A percentile compares a stretch with the other conserved stretches of the same genome.
Evolutionary conservation across 2,888 invertebrate species (phyloP).

Genomic region (Tetanocera ferruginea): DNA sequence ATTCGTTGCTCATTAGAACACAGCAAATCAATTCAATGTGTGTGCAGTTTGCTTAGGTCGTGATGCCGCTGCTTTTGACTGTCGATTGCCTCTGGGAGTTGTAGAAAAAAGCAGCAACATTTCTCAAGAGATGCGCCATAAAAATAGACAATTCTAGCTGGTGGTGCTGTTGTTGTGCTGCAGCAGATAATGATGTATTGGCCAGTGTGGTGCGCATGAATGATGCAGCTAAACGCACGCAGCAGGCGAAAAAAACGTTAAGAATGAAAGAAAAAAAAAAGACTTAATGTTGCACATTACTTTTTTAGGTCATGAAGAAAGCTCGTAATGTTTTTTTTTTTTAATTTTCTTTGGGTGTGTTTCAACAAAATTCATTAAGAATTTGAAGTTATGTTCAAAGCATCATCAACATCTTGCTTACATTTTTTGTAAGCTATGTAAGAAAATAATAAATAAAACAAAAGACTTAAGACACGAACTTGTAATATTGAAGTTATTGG

Average conservation of each 20-base stretch:
- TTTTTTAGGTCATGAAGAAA: slow-evolving; percentile 19
- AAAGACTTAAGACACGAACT: background rate
- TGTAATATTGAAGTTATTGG: background rate
- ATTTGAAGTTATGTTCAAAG: background rate
- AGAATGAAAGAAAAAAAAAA: background rate
- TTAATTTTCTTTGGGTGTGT: background rate
- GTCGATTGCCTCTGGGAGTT: too few relatives aligned
- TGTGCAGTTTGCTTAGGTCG: background rate
- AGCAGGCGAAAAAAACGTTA: background rate
- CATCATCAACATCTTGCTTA: too few relatives aligned
- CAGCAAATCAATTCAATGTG: too few relatives aligned
- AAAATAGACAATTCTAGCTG: background rate
- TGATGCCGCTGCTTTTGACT: background rate
- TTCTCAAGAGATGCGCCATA: too few relatives aligned
- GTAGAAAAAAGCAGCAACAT: too few relatives aligned
- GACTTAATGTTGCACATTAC: background rate
- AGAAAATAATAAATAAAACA: background rate
- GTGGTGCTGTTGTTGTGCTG: background rate
- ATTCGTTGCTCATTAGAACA: too few relatives aligned
- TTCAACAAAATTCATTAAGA: background rate
- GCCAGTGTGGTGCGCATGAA: background rate
- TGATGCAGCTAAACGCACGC: background rate
- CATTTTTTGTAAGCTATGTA: too few relatives aligned
- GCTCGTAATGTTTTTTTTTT: background rate
- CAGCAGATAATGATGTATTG: slow-evolving; percentile 17